Evolutionary conservation across 30 jellyfish, hydroid and myxozoan species (phyloP).

Genomic region (Chrysaora quinquecirrha): DNA sequence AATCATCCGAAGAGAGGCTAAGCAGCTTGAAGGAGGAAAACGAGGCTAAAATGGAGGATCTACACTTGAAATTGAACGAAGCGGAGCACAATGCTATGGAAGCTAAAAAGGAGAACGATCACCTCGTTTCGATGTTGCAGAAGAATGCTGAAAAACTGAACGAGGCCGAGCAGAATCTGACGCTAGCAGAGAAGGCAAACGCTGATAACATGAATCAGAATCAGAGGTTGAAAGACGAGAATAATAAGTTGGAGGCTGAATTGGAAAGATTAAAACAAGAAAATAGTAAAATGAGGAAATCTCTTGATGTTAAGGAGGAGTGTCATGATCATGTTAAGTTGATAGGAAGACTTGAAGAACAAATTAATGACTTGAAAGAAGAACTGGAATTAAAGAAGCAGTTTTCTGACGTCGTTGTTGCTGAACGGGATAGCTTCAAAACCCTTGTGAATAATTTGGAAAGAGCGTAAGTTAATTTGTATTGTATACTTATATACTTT

Average conservation of each 20-base stretch:
- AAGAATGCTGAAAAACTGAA: conserved; percentile 36
- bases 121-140: conserved; percentile 32
- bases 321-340: not conserved
- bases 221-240: conserved; percentile 11
- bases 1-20: conserved; percentile 78
- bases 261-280: not conserved
- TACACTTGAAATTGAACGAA: conserved; percentile 41
- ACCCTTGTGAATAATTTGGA: conserved; percentile 44
- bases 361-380: conserved; percentile 24
- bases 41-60: conserved; percentile 52
- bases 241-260: not conserved
- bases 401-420: conserved; percentile 54
- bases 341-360: conserved; percentile 8
- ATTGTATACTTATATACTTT: no score
- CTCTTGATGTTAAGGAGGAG: not conserved
- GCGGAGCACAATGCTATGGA: conserved; percentile 13
- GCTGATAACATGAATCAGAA: conserved; percentile 32
- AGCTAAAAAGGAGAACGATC: conserved; percentile 28
- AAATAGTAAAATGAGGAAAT: no score
- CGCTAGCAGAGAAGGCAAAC: conserved; percentile 22
- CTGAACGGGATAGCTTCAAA: conserved; percentile 59
- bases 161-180: conserved; percentile 34
- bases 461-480: conserved; percentile 40
- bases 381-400: conserved; percentile 50
- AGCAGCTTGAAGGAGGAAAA: conserved; percentile 35